phyloP scores from a whole-genome alignment of 2,888 invertebrate species.

The Ornithoptera alexandrae region DNA sequence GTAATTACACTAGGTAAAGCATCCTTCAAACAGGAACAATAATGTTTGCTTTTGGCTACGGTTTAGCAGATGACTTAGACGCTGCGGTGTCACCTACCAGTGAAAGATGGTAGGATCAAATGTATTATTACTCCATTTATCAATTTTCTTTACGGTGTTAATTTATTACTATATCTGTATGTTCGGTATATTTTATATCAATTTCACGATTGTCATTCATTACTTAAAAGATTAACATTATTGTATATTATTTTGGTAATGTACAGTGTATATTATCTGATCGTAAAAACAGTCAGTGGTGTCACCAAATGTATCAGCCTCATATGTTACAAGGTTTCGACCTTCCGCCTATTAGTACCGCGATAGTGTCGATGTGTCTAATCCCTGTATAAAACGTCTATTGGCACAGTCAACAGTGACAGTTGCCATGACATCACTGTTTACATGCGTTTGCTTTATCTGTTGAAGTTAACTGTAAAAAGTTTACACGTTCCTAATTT shows the following conservation, averaged over 20 bases:
- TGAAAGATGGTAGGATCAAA: too few species aligned
- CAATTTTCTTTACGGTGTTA: too few species aligned
- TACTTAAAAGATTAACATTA: not conserved
- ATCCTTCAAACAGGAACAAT: too few species aligned
- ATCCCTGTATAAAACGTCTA: slow-evolving; percentile 31
- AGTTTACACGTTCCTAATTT: not conserved
- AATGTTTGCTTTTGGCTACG: too few species aligned
- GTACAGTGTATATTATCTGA: not conserved
- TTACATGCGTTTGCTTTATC: slow-evolving; percentile 9
- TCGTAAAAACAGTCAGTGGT: slow-evolving; percentile 1
- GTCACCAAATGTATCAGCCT: slow-evolving; percentile 6
- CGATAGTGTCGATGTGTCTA: slow-evolving; percentile 44
- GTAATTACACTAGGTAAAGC: too few species aligned
- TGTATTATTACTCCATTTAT: too few species aligned
- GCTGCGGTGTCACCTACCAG: too few species aligned
- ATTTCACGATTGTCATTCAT: not conserved
- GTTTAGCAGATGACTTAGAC: too few species aligned
- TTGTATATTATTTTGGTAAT: not conserved
- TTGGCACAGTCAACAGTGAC: slow-evolving; percentile 35
- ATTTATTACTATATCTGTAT: too few species aligned
- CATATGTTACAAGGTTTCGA: slow-evolving; percentile 66
- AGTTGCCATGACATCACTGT: slow-evolving; percentile 44
- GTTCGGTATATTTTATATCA: too few species aligned
- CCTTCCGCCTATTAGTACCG: slow-evolving; percentile 48
- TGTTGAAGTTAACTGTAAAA: slow-evolving; percentile 13